phyloP scores from a whole-genome alignment of 64 coral and sea anemone species.

The Stylophora pistillata region DNA sequence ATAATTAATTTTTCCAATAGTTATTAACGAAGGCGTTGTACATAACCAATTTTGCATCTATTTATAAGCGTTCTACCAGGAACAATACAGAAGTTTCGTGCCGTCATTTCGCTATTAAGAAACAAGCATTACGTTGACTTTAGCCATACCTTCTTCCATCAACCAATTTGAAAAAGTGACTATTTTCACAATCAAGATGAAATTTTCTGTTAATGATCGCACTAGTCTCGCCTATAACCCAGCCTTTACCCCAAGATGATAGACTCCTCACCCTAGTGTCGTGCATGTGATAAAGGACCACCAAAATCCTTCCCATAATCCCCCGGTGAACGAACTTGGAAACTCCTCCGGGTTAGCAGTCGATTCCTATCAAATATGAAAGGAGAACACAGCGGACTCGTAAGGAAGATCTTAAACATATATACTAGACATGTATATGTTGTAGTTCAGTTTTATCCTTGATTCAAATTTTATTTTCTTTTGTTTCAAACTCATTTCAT shows the following conservation, averaged over 20 bases:
- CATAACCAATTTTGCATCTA: no score
- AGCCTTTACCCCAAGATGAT: not conserved
- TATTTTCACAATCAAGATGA: no score
- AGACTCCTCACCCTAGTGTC: constrained; percentile 42
- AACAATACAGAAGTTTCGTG: no score
- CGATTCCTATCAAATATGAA: constrained; percentile 34
- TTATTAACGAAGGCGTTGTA: no score
- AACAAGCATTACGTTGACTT: no score
- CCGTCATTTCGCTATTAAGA: no score
- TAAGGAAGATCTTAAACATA: no score
- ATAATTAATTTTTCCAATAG: not conserved
- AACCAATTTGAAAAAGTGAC: not conserved
- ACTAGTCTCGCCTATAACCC: not conserved
- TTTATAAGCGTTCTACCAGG: no score
- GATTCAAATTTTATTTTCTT: no score
- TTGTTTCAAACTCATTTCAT: no score
- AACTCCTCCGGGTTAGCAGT: constrained; percentile 34
- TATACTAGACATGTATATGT: no score
- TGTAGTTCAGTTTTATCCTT: no score
- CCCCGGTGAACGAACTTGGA: constrained; percentile 28
- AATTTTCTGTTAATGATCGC: not conserved
- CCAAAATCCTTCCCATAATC: constrained; percentile 69
- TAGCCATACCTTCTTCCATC: not conserved
- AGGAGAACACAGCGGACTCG: not conserved
- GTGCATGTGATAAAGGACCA: constrained; percentile 58